These are phyloP conservation scores for Oscheius myriophilus DNA, from an alignment of 2,888 invertebrate genomes.

Conservation along the genomic window DNA sequence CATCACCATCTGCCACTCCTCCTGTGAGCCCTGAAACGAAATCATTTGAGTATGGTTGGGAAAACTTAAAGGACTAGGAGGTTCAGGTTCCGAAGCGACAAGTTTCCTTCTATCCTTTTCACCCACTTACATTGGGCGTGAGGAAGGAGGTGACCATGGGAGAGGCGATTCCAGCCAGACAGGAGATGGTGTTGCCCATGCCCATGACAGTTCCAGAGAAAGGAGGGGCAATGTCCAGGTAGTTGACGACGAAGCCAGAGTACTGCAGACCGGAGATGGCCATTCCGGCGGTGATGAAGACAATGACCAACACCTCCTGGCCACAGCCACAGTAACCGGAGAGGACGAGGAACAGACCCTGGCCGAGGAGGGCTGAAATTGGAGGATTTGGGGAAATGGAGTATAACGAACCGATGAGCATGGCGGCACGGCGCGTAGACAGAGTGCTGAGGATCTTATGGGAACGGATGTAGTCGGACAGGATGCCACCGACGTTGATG, in stretches of 20 bases:
- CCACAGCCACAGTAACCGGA: constrained; percentile 68
- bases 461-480: constrained; percentile 65
- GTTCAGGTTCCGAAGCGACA: neutral
- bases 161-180: constrained; percentile 70
- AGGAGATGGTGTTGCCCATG: constrained; percentile 70
- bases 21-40: constrained; percentile 62
- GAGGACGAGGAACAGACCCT: constrained; percentile 68
- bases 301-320: constrained; percentile 65
- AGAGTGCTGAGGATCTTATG: constrained; percentile 60
- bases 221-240: constrained; percentile 70
- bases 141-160: constrained; percentile 65
- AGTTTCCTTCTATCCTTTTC: neutral
- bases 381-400: neutral
- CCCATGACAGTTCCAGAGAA: constrained; percentile 67
- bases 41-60: neutral
- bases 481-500: constrained; percentile 68
- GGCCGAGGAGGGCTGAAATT: constrained; percentile 65
- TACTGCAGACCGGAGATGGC: constrained; percentile 70
- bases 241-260: constrained; percentile 69
- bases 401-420: constrained; percentile 60
- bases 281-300: constrained; percentile 63
- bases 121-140: constrained; percentile 57
- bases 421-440: constrained; percentile 69
- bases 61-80: too few species aligned
- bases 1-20: constrained; percentile 69